These are phyloP conservation scores for Arge pagana DNA, from an alignment of 2,888 invertebrate species.

Conservation along the genomic window DNA sequence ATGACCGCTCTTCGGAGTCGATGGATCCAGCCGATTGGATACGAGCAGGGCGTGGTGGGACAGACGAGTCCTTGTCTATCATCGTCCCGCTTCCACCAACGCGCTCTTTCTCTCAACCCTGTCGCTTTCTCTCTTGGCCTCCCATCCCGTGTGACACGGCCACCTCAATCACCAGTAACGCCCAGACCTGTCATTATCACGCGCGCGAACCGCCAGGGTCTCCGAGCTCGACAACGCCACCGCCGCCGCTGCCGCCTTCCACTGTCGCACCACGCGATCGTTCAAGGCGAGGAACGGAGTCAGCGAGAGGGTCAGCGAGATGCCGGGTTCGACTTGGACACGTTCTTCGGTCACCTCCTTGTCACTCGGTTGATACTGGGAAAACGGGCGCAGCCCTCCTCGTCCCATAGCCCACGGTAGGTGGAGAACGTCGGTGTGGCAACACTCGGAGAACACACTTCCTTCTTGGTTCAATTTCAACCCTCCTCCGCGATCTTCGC, in stretches of 20 bases:
- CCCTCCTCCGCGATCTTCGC: conserved; percentile 4
- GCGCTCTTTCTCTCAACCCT: conserved; percentile 17
- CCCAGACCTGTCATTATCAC: conserved; percentile 57
- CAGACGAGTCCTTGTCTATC: neutral
- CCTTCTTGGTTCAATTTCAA: conserved; percentile 11
- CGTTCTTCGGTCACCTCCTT: conserved; percentile 27
- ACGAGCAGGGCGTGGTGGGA: conserved; percentile 17
- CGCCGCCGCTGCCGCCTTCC: neutral
- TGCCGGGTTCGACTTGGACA: conserved; percentile 10
- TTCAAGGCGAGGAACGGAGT: conserved; percentile 19
- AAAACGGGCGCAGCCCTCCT: conserved; percentile 45
- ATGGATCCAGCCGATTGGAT: conserved; percentile 6
- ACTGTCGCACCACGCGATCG: conserved; percentile 25
- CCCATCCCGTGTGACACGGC: conserved; percentile 45
- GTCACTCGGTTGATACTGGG: conserved; percentile 10
- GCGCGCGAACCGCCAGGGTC: conserved; percentile 32
- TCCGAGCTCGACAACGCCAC: too few relatives aligned
- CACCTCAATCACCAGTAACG: conserved; percentile 54
- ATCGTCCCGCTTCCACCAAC: conserved; percentile 1
- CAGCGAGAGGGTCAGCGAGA: neutral
- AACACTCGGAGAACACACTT: neutral
- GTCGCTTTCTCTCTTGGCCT: conserved; percentile 21
- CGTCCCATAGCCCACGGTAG: conserved; percentile 41
- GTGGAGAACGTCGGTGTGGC: conserved; percentile 1
- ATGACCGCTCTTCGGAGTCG: conserved; percentile 2